A percentile compares a stretch with the other conserved stretches of the same genome.
Evolutionary conservation across 2,888 invertebrate species (phyloP).

Genomic region (Sylvicola fuscatus): DNA sequence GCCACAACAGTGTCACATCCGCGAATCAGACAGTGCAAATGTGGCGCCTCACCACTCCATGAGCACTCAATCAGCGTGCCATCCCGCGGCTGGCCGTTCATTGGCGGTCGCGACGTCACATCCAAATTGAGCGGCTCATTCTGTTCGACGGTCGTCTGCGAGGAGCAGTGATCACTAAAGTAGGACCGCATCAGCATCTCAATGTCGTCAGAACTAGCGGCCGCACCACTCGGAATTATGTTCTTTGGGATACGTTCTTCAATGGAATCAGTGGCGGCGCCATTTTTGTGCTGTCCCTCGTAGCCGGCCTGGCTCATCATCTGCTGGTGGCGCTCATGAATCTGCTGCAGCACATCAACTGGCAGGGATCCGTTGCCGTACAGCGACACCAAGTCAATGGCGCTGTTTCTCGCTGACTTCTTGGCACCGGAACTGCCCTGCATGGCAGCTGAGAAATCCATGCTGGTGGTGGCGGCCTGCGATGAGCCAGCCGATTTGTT

Average conservation of each 20-base stretch:
- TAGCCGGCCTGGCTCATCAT: neutral
- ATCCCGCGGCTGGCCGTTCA: too few relatives aligned
- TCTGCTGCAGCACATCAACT: slow-evolving; percentile 6
- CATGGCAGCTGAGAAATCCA: too few relatives aligned
- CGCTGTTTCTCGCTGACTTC: slow-evolving; percentile 1
- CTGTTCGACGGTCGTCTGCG: slow-evolving; percentile 1
- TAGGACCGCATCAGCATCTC: slow-evolving; percentile 9
- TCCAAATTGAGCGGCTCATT: slow-evolving; percentile 5
- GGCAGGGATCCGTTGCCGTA: neutral
- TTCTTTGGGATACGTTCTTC: slow-evolving; percentile 6
- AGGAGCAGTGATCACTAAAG: slow-evolving; percentile 7
- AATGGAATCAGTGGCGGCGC: neutral
- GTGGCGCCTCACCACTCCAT: slow-evolving; percentile 5
- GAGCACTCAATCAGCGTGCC: too few relatives aligned
- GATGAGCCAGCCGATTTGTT: too few relatives aligned
- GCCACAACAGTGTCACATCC: slow-evolving; percentile 12
- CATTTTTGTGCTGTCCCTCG: too few relatives aligned
- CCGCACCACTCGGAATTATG: slow-evolving; percentile 5
- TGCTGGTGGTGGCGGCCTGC: too few relatives aligned
- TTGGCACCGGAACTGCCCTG: too few relatives aligned
- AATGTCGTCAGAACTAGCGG: slow-evolving; percentile 6
- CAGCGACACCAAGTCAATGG: slow-evolving; percentile 2
- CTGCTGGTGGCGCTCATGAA: slow-evolving; percentile 3
- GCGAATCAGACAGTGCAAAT: slow-evolving; percentile 12
- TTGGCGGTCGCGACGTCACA: neutral